These are phyloP conservation scores for Ctenochaetus hawaiiensis DNA, from an alignment of 2,797 vertebrate species.

Conservation along the genomic window DNA sequence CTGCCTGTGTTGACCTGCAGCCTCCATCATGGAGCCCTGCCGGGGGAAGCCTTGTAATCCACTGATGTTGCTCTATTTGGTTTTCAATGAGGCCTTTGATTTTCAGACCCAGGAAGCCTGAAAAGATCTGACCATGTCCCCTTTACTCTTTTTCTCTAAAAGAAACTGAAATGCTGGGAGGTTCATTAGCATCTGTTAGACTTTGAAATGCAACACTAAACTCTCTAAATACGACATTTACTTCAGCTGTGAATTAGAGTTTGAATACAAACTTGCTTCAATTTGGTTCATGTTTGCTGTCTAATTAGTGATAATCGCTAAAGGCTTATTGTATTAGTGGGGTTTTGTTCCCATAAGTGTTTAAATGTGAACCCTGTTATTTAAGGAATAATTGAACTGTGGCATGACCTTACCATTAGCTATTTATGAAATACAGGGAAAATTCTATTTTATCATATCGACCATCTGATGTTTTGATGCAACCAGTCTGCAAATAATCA, in stretches of 20 bases:
- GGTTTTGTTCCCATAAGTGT: background rate
- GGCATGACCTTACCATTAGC: too few relatives aligned
- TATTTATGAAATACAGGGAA: too few relatives aligned
- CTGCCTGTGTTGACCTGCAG: conserved; percentile 58
- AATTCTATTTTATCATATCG: too few relatives aligned
- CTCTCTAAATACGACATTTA: conserved; percentile 50
- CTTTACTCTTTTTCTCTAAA: conserved; percentile 69
- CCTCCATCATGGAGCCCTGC: conserved; percentile 70
- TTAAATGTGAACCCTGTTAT: background rate
- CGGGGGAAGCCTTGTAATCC: conserved; percentile 86
- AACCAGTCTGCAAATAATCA: too few relatives aligned
- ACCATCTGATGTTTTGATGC: too few relatives aligned
- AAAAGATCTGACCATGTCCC: conserved; percentile 79
- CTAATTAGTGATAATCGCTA: conserved; percentile 3
- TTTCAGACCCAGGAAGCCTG: conserved; percentile 81
- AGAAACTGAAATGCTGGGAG: conserved; percentile 62
- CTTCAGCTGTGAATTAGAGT: conserved; percentile 46
- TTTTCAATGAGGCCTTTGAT: conserved; percentile 88
- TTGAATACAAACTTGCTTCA: conserved; percentile 33
- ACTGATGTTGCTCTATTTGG: conserved; percentile 86
- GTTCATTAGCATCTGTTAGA: conserved; percentile 76
- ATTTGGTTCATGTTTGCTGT: conserved; percentile 27
- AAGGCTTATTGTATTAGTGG: background rate
- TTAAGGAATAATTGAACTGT: too few relatives aligned
- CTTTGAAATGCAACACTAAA: conserved; percentile 56